Base-by-base conservation (phyloP, 2,113 vertebrate species). In the Microcebus ravelobensis region DNA sequence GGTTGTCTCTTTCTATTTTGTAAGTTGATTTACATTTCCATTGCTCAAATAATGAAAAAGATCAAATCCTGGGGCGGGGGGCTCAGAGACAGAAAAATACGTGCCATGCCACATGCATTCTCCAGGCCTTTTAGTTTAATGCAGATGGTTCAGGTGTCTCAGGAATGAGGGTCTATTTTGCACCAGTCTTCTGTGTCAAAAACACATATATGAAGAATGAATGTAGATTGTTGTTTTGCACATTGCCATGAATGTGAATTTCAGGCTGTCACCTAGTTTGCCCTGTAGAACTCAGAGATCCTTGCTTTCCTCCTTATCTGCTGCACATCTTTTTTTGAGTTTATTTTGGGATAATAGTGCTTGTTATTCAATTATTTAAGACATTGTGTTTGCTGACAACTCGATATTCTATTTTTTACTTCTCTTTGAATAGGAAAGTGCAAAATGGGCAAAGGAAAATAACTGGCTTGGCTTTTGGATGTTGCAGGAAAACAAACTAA, bases 281-380 rank as follows among this genome's bases (percentile, higher is more conserved):
- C 59, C 76, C 80, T 76, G 34, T 34, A 94, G 6, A 96, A 97
- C 36, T 77, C 23, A 68, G 31, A 80, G 68, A 48, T 39, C 68
- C 95, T 87, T 92, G n/a, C 71, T 96, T 88, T 92, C 36, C 14
- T 94, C n/a, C 59, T 73, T 87, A 39, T 90, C 42, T 70, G 10
- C 77, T 74, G 77, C 73, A 86, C 74, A 87, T 95, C 67, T 86
- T 42, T 84, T 80, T 55, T 31, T 61, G 91, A 94, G 52, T 42
- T 42, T 97, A 97, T 98, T 97, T 96, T 97, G 71, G 92, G 90
- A 97, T 87, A 96, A 95, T 45, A 86, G 71, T 59, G 39, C 90
- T 97, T 97, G 81, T 96, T 97, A 96, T 95, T 97, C 81, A 98
- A 98, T 98, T 98, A 98, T 97, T 97, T 97, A 98, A 97, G 94